A percentile compares a stretch with the other conserved stretches of the same genome.
Conservation (phyloP, 1,140 invertebrate genomes). For the Caenorhabditis remanei region DNA sequence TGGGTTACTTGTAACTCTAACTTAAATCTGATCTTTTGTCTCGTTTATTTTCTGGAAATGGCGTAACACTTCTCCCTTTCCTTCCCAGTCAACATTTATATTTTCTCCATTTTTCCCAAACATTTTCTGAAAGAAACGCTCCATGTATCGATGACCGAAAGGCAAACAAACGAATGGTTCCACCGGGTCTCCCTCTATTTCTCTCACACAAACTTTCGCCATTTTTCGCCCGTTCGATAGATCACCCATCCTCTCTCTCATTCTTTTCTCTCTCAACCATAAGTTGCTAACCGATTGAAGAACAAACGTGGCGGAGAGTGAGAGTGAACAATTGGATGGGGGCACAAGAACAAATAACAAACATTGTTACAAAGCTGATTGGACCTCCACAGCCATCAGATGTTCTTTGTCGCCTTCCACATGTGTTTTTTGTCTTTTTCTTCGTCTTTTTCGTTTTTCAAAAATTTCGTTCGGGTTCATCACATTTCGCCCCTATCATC, state of each 20-base stretch:
- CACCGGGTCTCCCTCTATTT: slow-evolving; percentile 40
- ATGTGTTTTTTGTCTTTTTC: slow-evolving; percentile 7
- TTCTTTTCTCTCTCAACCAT: slow-evolving; percentile 5
- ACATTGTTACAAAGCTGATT: slow-evolving; percentile 53
- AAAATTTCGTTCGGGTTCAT: slow-evolving; percentile 24
- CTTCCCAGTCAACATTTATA: neutral
- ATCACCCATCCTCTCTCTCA: neutral
- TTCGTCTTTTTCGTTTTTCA: neutral
- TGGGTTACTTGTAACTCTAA: too few relatives aligned
- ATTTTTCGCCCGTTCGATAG: slow-evolving; percentile 49
- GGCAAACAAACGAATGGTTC: slow-evolving; percentile 52
- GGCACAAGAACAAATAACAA: slow-evolving; percentile 47
- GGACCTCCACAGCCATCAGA: slow-evolving; percentile 28
- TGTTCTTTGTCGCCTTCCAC: slow-evolving; percentile 52
- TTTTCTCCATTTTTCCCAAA: slow-evolving; percentile 24
- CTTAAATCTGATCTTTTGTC: neutral
- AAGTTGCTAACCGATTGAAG: slow-evolving; percentile 40
- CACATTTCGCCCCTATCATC: neutral
- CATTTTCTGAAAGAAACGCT: slow-evolving; percentile 47
- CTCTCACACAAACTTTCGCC: slow-evolving; percentile 10
- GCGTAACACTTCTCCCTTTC: neutral
- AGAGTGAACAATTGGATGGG: slow-evolving; percentile 14
- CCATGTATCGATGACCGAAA: slow-evolving; percentile 52
- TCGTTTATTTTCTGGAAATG: neutral
- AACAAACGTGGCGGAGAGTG: slow-evolving; percentile 41